These are phyloP conservation scores for Spinibarbus caldwelli DNA, from an alignment of 2,797 vertebrate species.

Conservation along the genomic window DNA sequence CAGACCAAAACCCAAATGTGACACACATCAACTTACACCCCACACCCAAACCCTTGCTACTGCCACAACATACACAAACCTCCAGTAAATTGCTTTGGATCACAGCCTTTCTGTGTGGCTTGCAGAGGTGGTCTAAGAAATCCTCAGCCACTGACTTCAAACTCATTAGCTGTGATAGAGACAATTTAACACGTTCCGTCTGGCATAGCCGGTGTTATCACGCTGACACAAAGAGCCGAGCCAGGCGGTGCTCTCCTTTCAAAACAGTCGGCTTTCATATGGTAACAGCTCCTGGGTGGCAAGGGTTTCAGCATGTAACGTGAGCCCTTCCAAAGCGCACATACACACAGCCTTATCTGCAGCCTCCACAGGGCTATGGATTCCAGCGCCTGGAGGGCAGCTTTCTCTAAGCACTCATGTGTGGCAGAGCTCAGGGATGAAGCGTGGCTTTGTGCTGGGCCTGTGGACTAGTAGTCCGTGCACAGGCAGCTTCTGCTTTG, in stretches of 20 bases:
- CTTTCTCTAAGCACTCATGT: slow-evolving; percentile 66
- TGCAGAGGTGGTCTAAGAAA: slow-evolving; percentile 61
- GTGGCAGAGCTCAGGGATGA: slow-evolving; percentile 65
- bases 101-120: slow-evolving; percentile 28
- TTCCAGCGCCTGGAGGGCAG: slow-evolving; percentile 68
- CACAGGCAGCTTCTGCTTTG: not conserved
- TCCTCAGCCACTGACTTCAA: slow-evolving; percentile 71
- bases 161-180: slow-evolving; percentile 78
- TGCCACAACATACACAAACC: slow-evolving; percentile 4
- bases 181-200: slow-evolving; percentile 73
- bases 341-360: slow-evolving; percentile 51
- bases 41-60: not conserved
- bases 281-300: slow-evolving; percentile 74
- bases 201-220: slow-evolving; percentile 67
- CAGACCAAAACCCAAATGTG: slow-evolving; percentile 6
- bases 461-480: slow-evolving; percentile 15
- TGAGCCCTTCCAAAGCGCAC: slow-evolving; percentile 60
- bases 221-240: slow-evolving; percentile 41
- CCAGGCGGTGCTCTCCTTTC: slow-evolving; percentile 50
- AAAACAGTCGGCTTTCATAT: slow-evolving; percentile 72
- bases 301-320: slow-evolving; percentile 69
- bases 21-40: not conserved
- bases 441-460: slow-evolving; percentile 63
- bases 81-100: slow-evolving; percentile 3
- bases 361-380: slow-evolving; percentile 70